Evolutionary conservation across 1,140 invertebrate species (phyloP).

Genomic region (Heliconius himera): DNA sequence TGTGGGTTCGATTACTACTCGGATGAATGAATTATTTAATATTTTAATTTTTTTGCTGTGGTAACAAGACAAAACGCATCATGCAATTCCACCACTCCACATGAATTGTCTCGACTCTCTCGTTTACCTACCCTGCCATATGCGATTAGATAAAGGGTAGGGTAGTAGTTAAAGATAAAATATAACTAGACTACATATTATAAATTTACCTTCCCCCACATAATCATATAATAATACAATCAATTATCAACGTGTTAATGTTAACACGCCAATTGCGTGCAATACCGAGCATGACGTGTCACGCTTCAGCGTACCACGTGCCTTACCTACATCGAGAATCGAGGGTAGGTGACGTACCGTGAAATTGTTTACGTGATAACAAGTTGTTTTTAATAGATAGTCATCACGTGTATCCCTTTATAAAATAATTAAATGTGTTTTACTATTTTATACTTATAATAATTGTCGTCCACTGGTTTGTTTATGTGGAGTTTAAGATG

Average conservation of each 20-base stretch:
- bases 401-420: background rate
- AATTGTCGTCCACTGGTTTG: background rate
- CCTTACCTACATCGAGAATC: conserved; percentile 11
- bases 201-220: background rate
- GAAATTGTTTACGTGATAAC: conserved; percentile 19
- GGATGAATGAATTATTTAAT: no score
- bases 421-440: background rate
- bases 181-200: background rate
- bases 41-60: no score
- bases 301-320: conserved; percentile 43
- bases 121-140: no score
- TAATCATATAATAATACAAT: background rate
- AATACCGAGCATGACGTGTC: conserved; percentile 45
- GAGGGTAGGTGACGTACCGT: conserved; percentile 38
- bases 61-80: no score
- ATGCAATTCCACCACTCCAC: no score
- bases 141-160: no score
- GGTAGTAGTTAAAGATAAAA: no score
- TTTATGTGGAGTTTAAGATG: no score
- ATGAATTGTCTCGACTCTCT: no score
- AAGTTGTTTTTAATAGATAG: background rate
- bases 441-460: background rate
- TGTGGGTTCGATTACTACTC: no score
- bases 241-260: conserved; percentile 12
- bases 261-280: conserved; percentile 45